Evolutionary conservation across 2,797 vertebrate genomes (phyloP), one percentile per base, ranked within the genome.

Genomic region (Ateles fusciceps): DNA sequence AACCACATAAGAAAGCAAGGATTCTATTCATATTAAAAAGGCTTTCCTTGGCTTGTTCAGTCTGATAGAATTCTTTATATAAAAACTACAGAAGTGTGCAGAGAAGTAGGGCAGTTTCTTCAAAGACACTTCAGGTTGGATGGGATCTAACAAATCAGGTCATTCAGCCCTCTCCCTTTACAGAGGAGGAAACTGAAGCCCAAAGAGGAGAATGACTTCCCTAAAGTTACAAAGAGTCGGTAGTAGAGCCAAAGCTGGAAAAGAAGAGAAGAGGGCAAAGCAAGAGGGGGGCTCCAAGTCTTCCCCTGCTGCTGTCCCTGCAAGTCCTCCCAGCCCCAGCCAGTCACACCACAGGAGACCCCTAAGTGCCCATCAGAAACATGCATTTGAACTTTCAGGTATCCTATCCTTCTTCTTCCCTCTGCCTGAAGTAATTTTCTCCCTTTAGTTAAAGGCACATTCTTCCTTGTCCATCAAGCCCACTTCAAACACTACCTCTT

Each of bases 41-140:
- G 78, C 71, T 80, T 89, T 71, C 79, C 68, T 90, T 33, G 22
- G 30, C 52, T n/a, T 75, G 87, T 80, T 95, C 59, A 7, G 90
- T n/a, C 57, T 9, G 78, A 96, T 17, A 97, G 94, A 98, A 92
- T 95, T 88, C 88, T 80, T 91, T 48, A 94, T 39, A 97, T 91
- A 97, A 96, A 97, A 83, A 79, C 91, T 55, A 36, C 33, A 78
- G 78, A 68, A 78, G 36, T 36, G 39, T 0, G 0, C 52, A 42
- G 55, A 85, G 91, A 98, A 98, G 78, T 96, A 96, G 98, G 96
- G 36, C 98, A 98, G 72, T 64, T 97, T 97, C 95, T 96, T 97
- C 94, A 96, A 97, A 97, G 95, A 52, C 80, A 91, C 92, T 89
- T 85, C 84, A 89, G 85, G 33, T 39, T 95, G 97, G 89, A 96